These are phyloP conservation scores for Dioctria linearis DNA, from an alignment of 2,888 invertebrate species.

Conservation along the genomic window DNA sequence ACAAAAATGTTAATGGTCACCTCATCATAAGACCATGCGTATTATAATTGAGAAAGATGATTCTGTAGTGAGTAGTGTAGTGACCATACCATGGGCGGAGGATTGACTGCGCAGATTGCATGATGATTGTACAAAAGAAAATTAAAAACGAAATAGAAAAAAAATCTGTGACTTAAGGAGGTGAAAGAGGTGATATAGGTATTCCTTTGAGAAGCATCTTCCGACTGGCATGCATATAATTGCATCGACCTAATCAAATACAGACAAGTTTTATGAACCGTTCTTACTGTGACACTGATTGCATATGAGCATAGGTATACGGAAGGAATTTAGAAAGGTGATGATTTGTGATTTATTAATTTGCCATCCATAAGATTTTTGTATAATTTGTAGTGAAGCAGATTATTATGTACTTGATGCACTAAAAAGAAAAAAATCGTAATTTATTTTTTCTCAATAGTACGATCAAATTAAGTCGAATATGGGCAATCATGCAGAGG, in stretches of 20 bases:
- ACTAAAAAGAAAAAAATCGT: no score
- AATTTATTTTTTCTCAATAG: no score
- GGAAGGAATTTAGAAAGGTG: no score
- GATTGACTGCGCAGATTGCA: constrained; percentile 13
- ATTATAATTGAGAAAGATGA: not conserved
- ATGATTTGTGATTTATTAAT: no score
- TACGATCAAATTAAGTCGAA: no score
- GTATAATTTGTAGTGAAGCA: no score
- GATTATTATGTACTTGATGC: no score
- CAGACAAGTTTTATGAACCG: no score
- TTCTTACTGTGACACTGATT: no score
- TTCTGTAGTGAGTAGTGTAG: not conserved
- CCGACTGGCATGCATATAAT: constrained; percentile 54
- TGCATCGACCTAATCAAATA: constrained; percentile 53
- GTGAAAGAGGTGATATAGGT: constrained; percentile 12
- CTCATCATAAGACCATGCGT: constrained; percentile 1
- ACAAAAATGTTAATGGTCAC: constrained; percentile 54
- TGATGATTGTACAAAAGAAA: constrained; percentile 30
- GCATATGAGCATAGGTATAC: no score
- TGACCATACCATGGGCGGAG: not conserved
- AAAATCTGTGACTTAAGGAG: not conserved
- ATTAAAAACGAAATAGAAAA: not conserved
- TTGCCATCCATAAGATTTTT: no score
- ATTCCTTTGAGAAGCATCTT: constrained; percentile 53
- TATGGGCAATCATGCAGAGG: no score